These are phyloP conservation scores for Acholoe squamosa DNA, from an alignment of 2,888 invertebrate genomes.

Conservation along the genomic window DNA sequence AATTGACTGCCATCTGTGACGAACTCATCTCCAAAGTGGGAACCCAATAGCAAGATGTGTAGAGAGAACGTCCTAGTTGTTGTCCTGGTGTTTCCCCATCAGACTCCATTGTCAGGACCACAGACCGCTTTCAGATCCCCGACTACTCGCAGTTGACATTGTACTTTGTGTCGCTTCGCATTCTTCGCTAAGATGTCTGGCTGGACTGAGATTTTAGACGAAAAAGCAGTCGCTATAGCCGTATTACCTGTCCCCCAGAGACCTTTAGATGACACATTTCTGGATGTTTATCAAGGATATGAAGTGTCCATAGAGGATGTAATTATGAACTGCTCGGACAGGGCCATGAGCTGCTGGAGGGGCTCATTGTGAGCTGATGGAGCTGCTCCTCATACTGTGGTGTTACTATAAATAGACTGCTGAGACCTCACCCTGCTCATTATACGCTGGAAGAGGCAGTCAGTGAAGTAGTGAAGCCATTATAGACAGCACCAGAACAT, in stretches of 20 bases:
- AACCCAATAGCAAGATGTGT: constrained; percentile 25
- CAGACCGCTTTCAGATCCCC: constrained; percentile 16
- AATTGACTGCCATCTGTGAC: constrained; percentile 95
- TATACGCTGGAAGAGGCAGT: not conserved
- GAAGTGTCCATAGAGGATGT: not conserved
- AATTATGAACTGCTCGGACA: not conserved
- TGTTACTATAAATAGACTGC: not conserved
- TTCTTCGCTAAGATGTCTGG: no score
- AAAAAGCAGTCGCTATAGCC: not conserved
- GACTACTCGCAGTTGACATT: not conserved
- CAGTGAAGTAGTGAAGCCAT: no score
- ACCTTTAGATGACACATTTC: not conserved
- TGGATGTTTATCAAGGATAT: not conserved
- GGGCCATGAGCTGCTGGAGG: not conserved
- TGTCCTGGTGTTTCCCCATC: not conserved
- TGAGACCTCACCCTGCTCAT: constrained; percentile 26
- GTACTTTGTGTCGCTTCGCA: not conserved
- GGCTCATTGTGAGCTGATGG: no score
- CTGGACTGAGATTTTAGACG: no score
- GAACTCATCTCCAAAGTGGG: constrained; percentile 89
- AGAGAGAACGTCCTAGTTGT: not conserved
- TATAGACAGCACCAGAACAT: no score
- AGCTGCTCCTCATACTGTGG: no score
- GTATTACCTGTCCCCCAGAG: not conserved
- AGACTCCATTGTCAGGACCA: not conserved